Percentiles rank a stretch among this genome's conserved stretches.
These are phyloP conservation scores for Diachrysia chrysitis DNA, from an alignment of 2,888 invertebrate genomes.

Conservation along the genomic window DNA sequence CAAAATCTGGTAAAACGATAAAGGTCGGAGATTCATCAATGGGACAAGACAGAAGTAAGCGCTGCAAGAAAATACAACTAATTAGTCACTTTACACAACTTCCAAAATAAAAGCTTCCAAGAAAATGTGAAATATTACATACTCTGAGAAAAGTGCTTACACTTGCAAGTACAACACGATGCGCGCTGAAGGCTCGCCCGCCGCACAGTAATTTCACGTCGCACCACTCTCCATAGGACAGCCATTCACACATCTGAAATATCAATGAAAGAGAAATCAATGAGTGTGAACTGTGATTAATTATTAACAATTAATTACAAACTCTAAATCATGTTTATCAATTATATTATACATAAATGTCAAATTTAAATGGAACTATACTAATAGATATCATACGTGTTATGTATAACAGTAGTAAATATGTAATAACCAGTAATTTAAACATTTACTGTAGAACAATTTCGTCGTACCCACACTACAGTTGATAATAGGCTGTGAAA, in stretches of 20 bases:
- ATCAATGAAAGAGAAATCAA: constrained; percentile 48
- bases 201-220: constrained; percentile 91
- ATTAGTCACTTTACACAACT: constrained; percentile 26
- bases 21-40: constrained; percentile 88
- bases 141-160: constrained; percentile 92
- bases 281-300: neutral
- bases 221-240: constrained; percentile 83
- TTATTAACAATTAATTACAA: too few species aligned
- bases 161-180: constrained; percentile 91
- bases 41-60: constrained; percentile 75
- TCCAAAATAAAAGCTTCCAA: constrained; percentile 11
- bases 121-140: constrained; percentile 47
- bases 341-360: too few species aligned
- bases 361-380: too few species aligned
- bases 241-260: constrained; percentile 83
- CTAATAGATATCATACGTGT: too few species aligned
- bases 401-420: constrained; percentile 11
- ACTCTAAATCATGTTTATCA: too few species aligned
- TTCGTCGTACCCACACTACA: constrained; percentile 41
- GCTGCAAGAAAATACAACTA: constrained; percentile 66
- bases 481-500: constrained; percentile 63
- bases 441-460: constrained; percentile 46
- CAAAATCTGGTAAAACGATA: constrained; percentile 91
- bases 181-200: constrained; percentile 90
- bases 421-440: constrained; percentile 17